Conservation (phyloP, 2,888 invertebrate genomes). For the Tribolium freemani region DNA sequence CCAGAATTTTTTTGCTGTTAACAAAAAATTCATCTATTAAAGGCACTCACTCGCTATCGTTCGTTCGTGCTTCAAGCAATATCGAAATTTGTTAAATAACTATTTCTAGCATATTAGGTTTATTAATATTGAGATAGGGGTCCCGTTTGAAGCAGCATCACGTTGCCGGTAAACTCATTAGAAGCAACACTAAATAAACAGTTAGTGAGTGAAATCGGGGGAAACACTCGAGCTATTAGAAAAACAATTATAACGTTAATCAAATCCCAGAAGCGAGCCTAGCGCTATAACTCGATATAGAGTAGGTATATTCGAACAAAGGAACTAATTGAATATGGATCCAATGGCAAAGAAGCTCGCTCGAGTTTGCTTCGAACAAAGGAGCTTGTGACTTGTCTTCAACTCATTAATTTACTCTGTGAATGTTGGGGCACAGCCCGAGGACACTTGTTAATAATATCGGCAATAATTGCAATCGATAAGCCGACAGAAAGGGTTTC, state of each 20-base stretch:
- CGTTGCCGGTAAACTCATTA: no score
- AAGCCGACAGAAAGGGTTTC: background rate
- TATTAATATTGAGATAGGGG: no score
- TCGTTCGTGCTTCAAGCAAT: no score
- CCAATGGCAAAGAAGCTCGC: constrained; percentile 56
- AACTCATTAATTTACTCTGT: constrained; percentile 43
- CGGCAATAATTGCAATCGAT: constrained; percentile 31
- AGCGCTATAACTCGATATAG: constrained; percentile 36
- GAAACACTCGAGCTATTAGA: constrained; percentile 39
- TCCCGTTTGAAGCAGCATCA: no score
- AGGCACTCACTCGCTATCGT: no score
- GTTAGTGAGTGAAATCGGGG: constrained; percentile 29
- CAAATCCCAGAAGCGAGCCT: constrained; percentile 38
- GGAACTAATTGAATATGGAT: constrained; percentile 63
- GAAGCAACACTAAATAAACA: constrained; percentile 33
- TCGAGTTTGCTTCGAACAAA: constrained; percentile 56
- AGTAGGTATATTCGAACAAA: constrained; percentile 52
- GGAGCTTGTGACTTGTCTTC: constrained; percentile 47
- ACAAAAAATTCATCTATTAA: no score
- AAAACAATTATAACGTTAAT: constrained; percentile 44
- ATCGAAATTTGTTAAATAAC: no score
- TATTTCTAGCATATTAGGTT: no score
- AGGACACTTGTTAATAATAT: constrained; percentile 43
- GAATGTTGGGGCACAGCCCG: constrained; percentile 28
- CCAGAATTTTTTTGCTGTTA: no score